Evolutionary conservation across 2,113 vertebrate species (phyloP).

Genomic region (Stomatorhinus ivindoensis): DNA sequence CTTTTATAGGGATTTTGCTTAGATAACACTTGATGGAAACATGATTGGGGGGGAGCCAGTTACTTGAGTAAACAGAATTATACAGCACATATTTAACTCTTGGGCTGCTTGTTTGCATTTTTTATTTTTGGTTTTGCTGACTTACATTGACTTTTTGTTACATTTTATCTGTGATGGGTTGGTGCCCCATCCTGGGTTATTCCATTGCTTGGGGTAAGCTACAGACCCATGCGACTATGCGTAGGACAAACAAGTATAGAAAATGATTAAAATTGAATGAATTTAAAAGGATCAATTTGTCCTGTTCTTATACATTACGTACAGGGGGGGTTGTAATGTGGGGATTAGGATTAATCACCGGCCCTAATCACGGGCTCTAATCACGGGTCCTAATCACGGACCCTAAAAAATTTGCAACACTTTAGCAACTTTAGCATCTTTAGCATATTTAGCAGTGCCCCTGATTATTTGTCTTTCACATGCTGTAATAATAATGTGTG

Average conservation of each 20-base stretch:
- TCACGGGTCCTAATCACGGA: no score
- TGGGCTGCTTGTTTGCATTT: slow-evolving; percentile 26
- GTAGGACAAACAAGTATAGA: background rate
- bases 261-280: background rate
- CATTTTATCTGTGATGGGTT: background rate
- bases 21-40: slow-evolving; percentile 40
- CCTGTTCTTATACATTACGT: background rate
- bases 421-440: no score
- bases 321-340: background rate
- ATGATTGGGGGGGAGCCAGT: slow-evolving; percentile 31
- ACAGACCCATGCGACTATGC: background rate
- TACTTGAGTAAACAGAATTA: slow-evolving; percentile 17
- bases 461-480: background rate
- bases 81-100: slow-evolving; percentile 44
- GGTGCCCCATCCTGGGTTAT: background rate
- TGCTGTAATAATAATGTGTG: background rate
- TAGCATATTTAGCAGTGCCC: background rate
- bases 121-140: background rate
- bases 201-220: background rate
- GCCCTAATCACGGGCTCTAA: background rate
- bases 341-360: background rate
- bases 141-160: background rate
- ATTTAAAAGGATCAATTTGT: background rate
- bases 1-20: slow-evolving; percentile 36
- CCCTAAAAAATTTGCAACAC: background rate